Base-by-base conservation (phyloP, 2,888 invertebrate genomes). In the Himalopsyche kuldschensis region DNA sequence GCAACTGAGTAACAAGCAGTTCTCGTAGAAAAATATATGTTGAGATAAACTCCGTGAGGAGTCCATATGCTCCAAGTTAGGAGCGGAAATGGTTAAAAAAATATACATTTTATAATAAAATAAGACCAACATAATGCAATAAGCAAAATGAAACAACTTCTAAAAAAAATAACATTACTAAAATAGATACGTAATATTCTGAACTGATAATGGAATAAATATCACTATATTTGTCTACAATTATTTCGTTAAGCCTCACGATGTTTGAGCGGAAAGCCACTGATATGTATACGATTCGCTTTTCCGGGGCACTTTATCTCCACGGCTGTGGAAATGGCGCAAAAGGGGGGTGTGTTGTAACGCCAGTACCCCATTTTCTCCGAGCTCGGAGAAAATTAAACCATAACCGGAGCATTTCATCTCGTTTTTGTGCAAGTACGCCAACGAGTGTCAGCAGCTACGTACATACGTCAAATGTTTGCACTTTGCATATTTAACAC, bases 391-490 rank as follows among this genome's bases (percentile, higher is more conserved):
- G 75, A 79, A 85, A 83, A 85, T 83, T 85, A 85, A 85, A 85
- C 85, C 85, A 85, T 83, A 85, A 85, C 82, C 48, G 41, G 46
- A 69, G 63, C 55, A 55, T 55, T 81, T 81, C 81, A 81, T 81
- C 81, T 81, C 41, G 81, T 81, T 81, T 81, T 81, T 81, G 77
- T n/a, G 48, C 35, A 20, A 55, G 35, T n/a, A 48, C 75, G 17
- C 75, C 69, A n/a, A 32, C 75, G 31, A 75, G 75, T 30, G 31
- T 27, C 30, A 46, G 75, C 24, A 20, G 46, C 47, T 75, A 35
- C 75, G 55, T 55, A 55, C 55, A 55, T 55, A 55, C 20, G 55
- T 55, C 55, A 55, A 55, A 55, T 55, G 55, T 55, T 55, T 55
- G n/a, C 55, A 55, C 55, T 20, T 55, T 55, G 55, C 55, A 55